These are phyloP conservation scores for Nymphalis polychloros DNA, from an alignment of 2,888 invertebrate genomes.

Conservation along the genomic window DNA sequence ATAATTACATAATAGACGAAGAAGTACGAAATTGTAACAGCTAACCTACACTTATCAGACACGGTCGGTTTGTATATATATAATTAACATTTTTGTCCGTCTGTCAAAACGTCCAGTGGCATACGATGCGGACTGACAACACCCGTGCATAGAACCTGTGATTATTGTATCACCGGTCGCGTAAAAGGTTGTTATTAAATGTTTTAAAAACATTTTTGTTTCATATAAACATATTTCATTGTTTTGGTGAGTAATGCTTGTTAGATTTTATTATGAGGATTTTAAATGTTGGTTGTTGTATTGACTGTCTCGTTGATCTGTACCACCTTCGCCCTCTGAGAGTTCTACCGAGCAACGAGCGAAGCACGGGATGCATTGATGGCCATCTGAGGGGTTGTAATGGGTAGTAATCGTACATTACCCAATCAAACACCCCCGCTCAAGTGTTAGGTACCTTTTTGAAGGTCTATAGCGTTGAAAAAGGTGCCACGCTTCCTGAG, in stretches of 20 bases:
- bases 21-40: slow-evolving; percentile 16
- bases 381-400: too few species aligned
- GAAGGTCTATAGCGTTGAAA: too few species aligned
- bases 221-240: slow-evolving; percentile 4
- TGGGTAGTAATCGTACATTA: too few species aligned
- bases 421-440: too few species aligned
- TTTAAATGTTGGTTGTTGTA: too few species aligned
- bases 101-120: slow-evolving; percentile 77
- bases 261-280: not conserved
- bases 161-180: slow-evolving; percentile 54
- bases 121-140: slow-evolving; percentile 61
- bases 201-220: slow-evolving; percentile 39
- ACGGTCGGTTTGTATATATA: slow-evolving; percentile 51
- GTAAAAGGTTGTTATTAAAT: slow-evolving; percentile 51
- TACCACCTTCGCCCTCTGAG: too few species aligned
- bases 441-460: too few species aligned
- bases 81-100: slow-evolving; percentile 72
- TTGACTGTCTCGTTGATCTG: too few species aligned
- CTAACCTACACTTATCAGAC: slow-evolving; percentile 37
- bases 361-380: too few species aligned
- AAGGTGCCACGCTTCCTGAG: too few species aligned
- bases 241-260: slow-evolving; percentile 35
- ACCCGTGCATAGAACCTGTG: slow-evolving; percentile 59
- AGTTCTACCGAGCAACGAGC: too few species aligned
- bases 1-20: slow-evolving; percentile 23